phyloP scores from a whole-genome alignment of 2,797 vertebrate genomes.

The Philypnodon macrostomus region DNA sequence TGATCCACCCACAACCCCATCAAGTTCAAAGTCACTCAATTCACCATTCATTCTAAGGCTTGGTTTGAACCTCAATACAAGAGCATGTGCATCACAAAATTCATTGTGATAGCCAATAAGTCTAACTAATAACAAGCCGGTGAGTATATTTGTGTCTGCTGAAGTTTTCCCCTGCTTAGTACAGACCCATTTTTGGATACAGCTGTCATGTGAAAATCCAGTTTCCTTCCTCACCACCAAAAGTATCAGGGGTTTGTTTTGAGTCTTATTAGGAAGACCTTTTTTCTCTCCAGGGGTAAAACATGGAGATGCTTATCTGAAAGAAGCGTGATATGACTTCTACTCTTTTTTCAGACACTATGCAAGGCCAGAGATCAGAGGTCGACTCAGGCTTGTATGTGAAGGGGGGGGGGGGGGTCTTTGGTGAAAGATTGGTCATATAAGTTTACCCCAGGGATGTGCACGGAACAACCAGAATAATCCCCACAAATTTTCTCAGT shows the following conservation, averaged over 20 bases:
- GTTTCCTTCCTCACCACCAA: conserved; percentile 37
- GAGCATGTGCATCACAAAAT: too few relatives aligned
- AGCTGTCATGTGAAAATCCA: conserved; percentile 30
- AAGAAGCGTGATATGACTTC: conserved; percentile 53
- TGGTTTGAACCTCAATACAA: too few relatives aligned
- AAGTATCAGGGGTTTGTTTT: conserved; percentile 39
- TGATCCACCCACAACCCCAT: background rate
- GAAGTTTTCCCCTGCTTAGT: conserved; percentile 12
- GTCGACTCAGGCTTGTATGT: conserved; percentile 51
- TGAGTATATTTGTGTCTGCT: too few relatives aligned
- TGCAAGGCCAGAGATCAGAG: conserved; percentile 60
- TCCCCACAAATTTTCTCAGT: conserved; percentile 28
- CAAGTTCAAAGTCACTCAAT: too few relatives aligned
- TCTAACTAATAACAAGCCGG: too few relatives aligned
- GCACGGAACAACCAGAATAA: conserved; percentile 40
- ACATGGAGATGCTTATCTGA: conserved; percentile 62
- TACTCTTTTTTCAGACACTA: conserved; percentile 24
- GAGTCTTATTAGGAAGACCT: conserved; percentile 16
- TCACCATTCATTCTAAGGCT: too few relatives aligned
- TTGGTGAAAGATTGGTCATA: conserved; percentile 30
- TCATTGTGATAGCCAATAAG: too few relatives aligned
- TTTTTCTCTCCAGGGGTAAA: conserved; percentile 29
- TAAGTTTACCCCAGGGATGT: conserved; percentile 34
- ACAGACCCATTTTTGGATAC: conserved; percentile 17
- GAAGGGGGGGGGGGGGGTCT: conserved; percentile 14